Evolutionary conservation across 2,113 vertebrate genomes (phyloP).

Genomic region (Nipponia nippon): DNA sequence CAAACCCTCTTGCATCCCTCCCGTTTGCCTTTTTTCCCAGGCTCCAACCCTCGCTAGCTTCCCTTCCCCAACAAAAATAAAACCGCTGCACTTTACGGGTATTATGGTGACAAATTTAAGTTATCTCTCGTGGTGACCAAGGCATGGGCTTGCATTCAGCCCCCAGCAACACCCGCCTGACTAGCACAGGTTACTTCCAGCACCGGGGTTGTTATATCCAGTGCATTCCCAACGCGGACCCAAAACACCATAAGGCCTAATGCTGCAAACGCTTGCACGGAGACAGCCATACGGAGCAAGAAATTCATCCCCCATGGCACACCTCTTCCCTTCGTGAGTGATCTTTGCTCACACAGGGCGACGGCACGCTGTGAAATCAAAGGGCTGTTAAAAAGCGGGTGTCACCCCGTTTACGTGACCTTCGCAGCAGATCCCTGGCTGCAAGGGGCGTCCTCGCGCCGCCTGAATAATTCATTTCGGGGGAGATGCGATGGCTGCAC

Average conservation of each 20-base stretch:
- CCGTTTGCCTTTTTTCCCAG: background rate
- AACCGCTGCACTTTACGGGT: accelerated
- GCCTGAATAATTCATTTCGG: background rate
- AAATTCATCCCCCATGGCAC: background rate
- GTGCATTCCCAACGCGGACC: background rate
- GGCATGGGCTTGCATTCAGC: background rate
- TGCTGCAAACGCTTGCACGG: accelerated
- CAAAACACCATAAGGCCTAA: background rate
- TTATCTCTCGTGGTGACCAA: background rate
- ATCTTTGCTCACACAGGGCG: background rate
- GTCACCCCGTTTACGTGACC: background rate
- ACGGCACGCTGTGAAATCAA: background rate
- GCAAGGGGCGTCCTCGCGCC: accelerated
- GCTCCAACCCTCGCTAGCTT: background rate
- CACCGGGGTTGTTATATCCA: background rate
- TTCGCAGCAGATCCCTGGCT: background rate
- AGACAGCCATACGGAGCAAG: accelerated
- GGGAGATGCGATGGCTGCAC: background rate
- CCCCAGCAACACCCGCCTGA: background rate
- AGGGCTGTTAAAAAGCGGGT: background rate
- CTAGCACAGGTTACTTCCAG: background rate
- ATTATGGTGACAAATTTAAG: accelerated
- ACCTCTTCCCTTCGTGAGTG: background rate
- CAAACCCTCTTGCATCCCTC: background rate
- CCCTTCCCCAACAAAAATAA: background rate